Conservation (phyloP, 2,888 invertebrate genomes). For the Schizaphis graminum region DNA sequence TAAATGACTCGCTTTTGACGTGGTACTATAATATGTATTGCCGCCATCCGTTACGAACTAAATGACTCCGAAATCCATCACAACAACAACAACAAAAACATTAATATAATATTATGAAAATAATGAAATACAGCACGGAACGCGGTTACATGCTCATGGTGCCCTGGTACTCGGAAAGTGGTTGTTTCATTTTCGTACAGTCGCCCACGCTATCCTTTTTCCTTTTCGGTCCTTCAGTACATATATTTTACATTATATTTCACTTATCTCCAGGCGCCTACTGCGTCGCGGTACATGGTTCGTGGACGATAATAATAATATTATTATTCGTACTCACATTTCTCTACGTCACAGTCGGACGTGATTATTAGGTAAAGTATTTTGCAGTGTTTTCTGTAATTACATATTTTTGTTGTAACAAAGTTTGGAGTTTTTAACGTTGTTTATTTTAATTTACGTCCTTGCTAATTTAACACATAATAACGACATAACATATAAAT, state of each 20-base stretch:
- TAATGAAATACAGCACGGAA: neutral
- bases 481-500: no score
- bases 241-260: neutral
- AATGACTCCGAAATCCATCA: neutral
- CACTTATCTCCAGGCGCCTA: neutral
- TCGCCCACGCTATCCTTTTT: conserved; percentile 44
- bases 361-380: neutral
- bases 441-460: neutral
- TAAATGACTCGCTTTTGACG: neutral
- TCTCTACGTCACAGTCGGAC: neutral
- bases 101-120: neutral
- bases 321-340: neutral
- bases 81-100: neutral
- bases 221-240: neutral
- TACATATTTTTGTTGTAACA: neutral
- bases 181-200: conserved; percentile 43
- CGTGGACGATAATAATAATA: neutral
- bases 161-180: conserved; percentile 55
- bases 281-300: neutral
- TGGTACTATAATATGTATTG: neutral
- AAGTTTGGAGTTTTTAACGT: neutral
- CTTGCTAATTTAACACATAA: neutral
- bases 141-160: neutral
- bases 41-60: neutral
- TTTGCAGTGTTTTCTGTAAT: neutral